Conservation (phyloP, 2,888 invertebrate genomes). For the Eudasyphora cyanicolor region DNA sequence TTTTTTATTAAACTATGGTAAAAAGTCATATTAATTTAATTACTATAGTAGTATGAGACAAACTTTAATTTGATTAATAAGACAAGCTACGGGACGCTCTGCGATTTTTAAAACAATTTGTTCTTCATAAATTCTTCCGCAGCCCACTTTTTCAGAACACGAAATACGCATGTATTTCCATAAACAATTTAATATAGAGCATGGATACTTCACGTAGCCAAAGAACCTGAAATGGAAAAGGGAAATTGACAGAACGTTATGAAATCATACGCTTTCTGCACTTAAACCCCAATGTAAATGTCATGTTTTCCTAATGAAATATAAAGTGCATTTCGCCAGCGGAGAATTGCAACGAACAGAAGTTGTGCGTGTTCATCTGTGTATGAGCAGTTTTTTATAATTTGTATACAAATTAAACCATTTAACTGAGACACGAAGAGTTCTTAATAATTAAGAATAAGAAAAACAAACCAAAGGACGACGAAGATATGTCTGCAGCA, state of each 20-base stretch:
- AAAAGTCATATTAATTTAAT: too few relatives aligned
- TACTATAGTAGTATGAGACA: too few relatives aligned
- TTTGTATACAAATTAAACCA: conserved; percentile 31
- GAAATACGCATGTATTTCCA: neutral
- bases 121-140: too few relatives aligned
- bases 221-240: neutral
- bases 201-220: neutral
- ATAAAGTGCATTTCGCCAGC: neutral
- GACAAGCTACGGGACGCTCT: too few relatives aligned
- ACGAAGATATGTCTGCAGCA: neutral
- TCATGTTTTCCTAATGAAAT: neutral
- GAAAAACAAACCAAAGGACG: neutral
- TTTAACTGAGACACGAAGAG: conserved; percentile 24
- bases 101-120: too few relatives aligned
- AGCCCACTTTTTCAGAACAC: too few relatives aligned
- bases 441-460: conserved; percentile 44
- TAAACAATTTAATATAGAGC: neutral
- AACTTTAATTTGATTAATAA: too few relatives aligned
- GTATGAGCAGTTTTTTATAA: conserved; percentile 14
- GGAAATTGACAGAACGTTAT: neutral
- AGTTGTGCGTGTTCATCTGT: neutral
- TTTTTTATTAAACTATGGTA: too few relatives aligned
- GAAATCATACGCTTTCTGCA: neutral
- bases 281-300: neutral
- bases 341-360: neutral